Evolutionary conservation across 30 jellyfish, hydroid and myxozoan genomes (phyloP).

Genomic region (Aurelia sp.): DNA sequence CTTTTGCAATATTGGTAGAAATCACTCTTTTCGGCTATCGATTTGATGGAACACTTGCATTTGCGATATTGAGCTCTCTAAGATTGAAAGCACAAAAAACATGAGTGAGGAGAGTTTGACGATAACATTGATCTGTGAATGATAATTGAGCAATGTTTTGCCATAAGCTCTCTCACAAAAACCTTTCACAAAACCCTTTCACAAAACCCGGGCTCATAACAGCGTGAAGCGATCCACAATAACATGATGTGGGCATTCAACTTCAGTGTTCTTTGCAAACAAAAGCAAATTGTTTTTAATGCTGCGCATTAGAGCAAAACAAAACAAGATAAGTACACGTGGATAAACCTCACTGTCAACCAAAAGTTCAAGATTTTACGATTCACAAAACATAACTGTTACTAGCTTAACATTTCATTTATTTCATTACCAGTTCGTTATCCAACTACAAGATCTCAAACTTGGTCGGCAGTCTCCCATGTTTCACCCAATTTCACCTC

Average conservation of each 20-base stretch:
- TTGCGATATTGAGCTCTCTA: not conserved
- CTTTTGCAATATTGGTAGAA: too few relatives aligned
- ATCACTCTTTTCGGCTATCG: too few relatives aligned
- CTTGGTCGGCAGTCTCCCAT: too few relatives aligned
- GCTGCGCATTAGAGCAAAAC: conserved; percentile 68
- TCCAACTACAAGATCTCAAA: too few relatives aligned
- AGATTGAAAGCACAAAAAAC: not conserved
- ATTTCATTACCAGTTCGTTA: too few relatives aligned
- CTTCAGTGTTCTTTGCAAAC: conserved; percentile 38
- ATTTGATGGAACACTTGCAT: not conserved
- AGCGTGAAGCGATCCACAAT: conserved; percentile 67
- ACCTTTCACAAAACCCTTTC: conserved; percentile 2
- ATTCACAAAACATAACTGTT: too few relatives aligned
- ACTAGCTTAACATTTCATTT: too few relatives aligned
- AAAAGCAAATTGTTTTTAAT: conserved; percentile 63
- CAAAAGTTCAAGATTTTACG: not conserved
- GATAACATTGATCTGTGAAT: not conserved
- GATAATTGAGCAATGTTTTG: conserved; percentile 10
- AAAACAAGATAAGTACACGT: conserved; percentile 67
- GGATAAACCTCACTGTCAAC: conserved; percentile 34
- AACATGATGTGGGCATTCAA: conserved; percentile 32
- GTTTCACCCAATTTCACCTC: too few relatives aligned
- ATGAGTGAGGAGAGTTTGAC: not conserved
- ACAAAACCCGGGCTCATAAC: conserved; percentile 55
- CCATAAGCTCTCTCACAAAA: too few relatives aligned